phyloP scores from a whole-genome alignment of 2,113 vertebrate species.

The Saguinus imperator region DNA sequence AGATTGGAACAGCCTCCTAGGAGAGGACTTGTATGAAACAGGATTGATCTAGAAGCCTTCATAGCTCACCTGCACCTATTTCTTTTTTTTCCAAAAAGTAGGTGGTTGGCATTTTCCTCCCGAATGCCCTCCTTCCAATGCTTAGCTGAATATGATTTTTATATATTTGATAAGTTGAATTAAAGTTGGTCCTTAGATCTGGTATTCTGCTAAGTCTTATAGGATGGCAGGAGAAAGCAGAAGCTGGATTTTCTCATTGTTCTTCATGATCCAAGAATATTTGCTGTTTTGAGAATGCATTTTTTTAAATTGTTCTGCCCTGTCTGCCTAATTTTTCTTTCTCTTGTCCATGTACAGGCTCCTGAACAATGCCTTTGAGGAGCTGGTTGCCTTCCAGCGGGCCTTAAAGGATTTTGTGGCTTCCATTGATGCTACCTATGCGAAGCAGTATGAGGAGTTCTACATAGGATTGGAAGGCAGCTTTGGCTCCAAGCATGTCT shows the following conservation, averaged over 20 bases:
- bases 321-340: neutral
- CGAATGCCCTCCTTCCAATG: neutral
- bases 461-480: constrained; percentile 96
- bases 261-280: neutral
- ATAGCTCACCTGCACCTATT: neutral
- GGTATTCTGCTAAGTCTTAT: neutral
- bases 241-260: neutral
- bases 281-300: neutral
- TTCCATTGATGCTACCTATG: constrained; percentile 94
- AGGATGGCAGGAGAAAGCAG: neutral
- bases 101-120: neutral
- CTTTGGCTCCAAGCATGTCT: constrained; percentile 95
- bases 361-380: constrained; percentile 93
- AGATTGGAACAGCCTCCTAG: neutral
- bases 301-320: neutral
- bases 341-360: constrained; percentile 83
- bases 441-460: constrained; percentile 98
- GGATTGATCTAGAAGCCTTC: neutral
- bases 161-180: neutral
- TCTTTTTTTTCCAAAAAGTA: neutral
- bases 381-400: constrained; percentile 94
- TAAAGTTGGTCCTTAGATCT: neutral
- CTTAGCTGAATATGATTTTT: neutral
- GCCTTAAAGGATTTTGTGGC: constrained; percentile 95
- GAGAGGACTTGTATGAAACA: neutral